A percentile compares a stretch with the other conserved stretches of the same genome.
Conservation (phyloP, 1,140 invertebrate genomes). For the Amphibalanus amphitrite region DNA sequence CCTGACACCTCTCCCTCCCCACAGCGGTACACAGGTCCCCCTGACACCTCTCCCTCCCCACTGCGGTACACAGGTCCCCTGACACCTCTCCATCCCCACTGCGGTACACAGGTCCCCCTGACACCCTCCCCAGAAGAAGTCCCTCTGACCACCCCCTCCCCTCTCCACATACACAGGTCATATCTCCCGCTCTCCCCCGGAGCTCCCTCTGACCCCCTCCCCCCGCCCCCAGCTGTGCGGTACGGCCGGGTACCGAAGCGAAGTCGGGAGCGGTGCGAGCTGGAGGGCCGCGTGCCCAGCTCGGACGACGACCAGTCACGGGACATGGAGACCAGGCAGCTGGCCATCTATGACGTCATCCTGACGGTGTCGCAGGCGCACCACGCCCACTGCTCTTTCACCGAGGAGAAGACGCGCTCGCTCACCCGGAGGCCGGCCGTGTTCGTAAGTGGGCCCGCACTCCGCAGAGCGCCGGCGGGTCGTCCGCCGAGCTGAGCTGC, state of each 20-base stretch:
- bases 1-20: too few relatives aligned
- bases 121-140: too few relatives aligned
- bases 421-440: constrained; percentile 52
- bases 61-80: too few relatives aligned
- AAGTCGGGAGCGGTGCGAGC: constrained; percentile 52
- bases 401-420: constrained; percentile 58
- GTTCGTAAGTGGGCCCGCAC: constrained; percentile 31
- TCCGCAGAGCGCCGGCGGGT: too few relatives aligned
- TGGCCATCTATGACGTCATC: constrained; percentile 66
- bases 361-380: constrained; percentile 77
- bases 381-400: constrained; percentile 66
- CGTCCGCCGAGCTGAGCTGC: too few relatives aligned
- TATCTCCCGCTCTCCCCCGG: too few relatives aligned
- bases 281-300: constrained; percentile 20
- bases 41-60: too few relatives aligned
- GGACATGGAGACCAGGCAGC: constrained; percentile 29
- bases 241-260: constrained; percentile 91
- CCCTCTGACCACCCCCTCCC: too few relatives aligned
- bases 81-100: too few relatives aligned
- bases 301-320: constrained; percentile 21
- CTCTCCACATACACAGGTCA: too few relatives aligned
- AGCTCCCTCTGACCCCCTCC: neutral
- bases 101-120: too few relatives aligned
- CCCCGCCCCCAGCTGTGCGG: constrained; percentile 53
- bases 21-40: too few relatives aligned